Evolutionary conservation across 2,113 vertebrate species (phyloP).

Genomic region (Phodopus roborovskii): DNA sequence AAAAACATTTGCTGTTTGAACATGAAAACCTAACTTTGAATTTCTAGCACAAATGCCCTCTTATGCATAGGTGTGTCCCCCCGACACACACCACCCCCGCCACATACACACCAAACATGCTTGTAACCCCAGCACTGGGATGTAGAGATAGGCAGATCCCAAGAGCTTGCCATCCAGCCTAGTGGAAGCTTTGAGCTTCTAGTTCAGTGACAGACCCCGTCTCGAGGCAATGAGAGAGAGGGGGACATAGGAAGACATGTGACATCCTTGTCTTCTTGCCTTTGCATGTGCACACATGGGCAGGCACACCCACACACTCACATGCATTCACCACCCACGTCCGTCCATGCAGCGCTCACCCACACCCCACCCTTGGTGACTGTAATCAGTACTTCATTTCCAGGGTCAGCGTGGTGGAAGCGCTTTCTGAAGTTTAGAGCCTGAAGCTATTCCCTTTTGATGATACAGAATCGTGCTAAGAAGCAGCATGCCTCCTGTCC

Average conservation of each 20-base stretch:
- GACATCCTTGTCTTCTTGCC: too few species aligned
- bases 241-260: not conserved
- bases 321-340: too few species aligned
- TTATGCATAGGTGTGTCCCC: too few species aligned
- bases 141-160: not conserved
- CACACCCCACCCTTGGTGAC: not conserved
- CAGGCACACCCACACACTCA: not conserved
- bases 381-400: not conserved
- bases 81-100: not conserved
- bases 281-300: not conserved
- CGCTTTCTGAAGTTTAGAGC: not conserved
- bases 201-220: not conserved
- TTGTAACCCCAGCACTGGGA: not conserved
- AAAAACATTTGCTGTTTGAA: not conserved
- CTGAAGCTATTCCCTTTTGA: not conserved
- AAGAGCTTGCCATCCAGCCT: not conserved
- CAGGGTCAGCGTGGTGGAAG: not conserved
- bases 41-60: not conserved
- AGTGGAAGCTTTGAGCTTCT: not conserved
- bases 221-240: not conserved
- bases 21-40: not conserved
- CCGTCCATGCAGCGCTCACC: too few species aligned
- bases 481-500: too few species aligned
- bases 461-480: not conserved
- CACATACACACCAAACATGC: not conserved